Evolutionary conservation across 2,888 invertebrate species (phyloP).

Genomic region (Eudasyphora cyanicolor): DNA sequence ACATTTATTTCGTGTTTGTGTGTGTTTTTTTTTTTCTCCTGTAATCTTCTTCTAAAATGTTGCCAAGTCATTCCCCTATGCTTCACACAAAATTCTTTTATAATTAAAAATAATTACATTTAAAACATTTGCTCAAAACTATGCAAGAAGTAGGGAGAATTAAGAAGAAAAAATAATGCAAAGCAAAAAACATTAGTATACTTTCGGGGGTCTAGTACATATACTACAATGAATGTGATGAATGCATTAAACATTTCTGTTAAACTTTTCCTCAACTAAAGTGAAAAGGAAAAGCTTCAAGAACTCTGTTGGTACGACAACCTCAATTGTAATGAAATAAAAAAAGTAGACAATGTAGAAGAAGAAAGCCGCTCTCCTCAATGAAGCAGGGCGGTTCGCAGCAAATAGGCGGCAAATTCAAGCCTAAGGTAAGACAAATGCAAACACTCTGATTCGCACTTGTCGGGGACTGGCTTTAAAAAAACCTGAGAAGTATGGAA

Average conservation of each 20-base stretch:
- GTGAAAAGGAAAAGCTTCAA: neutral
- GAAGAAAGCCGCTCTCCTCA: neutral
- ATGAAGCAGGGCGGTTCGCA: neutral
- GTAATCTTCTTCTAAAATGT: neutral
- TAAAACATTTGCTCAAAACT: conserved; percentile 12
- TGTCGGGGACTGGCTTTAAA: neutral
- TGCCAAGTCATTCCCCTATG: conserved; percentile 17
- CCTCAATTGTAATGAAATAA: conserved; percentile 25
- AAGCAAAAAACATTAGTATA: conserved; percentile 37
- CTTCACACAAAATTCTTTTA: conserved; percentile 41
- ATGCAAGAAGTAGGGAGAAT: neutral
- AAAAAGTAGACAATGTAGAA: neutral
- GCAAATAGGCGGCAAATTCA: conserved; percentile 59
- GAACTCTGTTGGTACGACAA: conserved; percentile 38
- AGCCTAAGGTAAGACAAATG: conserved; percentile 45
- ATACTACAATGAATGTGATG: conserved; percentile 15
- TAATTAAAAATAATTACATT: conserved; percentile 63
- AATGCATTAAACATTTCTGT: conserved; percentile 45
- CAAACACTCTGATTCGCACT: conserved; percentile 18
- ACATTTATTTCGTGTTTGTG: neutral
- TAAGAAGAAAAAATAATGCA: neutral
- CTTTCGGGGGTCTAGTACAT: conserved; percentile 35
- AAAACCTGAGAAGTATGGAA: neutral
- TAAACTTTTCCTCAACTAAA: neutral
- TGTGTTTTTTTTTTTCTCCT: neutral